phyloP scores from a whole-genome alignment of 2,888 invertebrate species.

The Eumerus sabulonum region DNA sequence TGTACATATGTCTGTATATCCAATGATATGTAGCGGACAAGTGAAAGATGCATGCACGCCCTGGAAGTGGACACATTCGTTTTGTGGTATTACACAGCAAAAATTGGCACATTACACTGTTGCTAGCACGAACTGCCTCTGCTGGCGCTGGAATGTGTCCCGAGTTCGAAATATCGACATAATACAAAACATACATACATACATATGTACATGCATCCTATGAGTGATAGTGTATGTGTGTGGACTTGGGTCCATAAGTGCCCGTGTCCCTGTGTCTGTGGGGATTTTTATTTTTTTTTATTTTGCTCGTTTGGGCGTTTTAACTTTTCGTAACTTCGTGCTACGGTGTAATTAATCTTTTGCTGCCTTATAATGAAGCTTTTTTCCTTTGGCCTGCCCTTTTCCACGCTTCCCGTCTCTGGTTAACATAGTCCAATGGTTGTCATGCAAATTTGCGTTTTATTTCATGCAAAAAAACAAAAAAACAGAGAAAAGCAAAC shows the following conservation, averaged over 20 bases:
- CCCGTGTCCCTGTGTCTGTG: conserved; percentile 34
- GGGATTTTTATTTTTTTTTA: no score
- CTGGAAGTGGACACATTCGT: conserved; percentile 57
- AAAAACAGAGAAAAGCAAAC: conserved; percentile 25
- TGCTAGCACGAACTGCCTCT: conserved; percentile 4
- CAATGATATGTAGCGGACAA: no score
- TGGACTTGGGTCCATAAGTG: conserved; percentile 34
- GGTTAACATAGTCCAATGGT: conserved; percentile 48
- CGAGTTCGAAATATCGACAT: no score
- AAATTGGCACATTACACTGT: conserved; percentile 67
- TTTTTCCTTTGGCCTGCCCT: conserved; percentile 17
- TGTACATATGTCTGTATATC: no score
- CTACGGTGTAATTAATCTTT: conserved; percentile 68
- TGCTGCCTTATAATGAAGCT: conserved; percentile 67
- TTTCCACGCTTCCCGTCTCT: conserved; percentile 4
- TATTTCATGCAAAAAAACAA: conserved; percentile 34
- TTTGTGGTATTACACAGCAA: conserved; percentile 58
- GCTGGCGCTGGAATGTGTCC: conserved; percentile 62
- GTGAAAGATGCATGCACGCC: background rate
- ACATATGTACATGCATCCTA: no score
- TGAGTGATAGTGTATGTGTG: no score
- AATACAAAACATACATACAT: no score
- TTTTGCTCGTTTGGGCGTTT: conserved; percentile 64
- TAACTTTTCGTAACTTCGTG: conserved; percentile 66
- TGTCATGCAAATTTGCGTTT: conserved; percentile 68